Conservation (phyloP, 2,888 invertebrate species). For the Tachina lurida region DNA sequence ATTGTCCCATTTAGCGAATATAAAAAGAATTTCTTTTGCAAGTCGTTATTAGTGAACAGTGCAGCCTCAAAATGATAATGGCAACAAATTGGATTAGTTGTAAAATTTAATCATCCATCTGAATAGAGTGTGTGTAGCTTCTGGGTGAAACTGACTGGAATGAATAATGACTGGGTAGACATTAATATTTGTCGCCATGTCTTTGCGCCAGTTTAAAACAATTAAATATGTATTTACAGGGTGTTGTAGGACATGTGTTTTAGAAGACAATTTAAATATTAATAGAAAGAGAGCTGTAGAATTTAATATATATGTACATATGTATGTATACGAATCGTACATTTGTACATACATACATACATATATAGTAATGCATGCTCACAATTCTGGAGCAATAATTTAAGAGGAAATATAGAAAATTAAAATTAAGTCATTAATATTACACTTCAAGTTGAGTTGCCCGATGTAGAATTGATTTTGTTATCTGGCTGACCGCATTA, state of each 20-base stretch:
- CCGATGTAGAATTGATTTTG: too few species aligned
- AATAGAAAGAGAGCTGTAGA: neutral
- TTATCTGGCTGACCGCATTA: too few species aligned
- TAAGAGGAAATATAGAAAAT: too few species aligned
- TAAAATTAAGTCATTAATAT: too few species aligned
- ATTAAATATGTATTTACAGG: neutral
- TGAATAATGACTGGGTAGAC: slow-evolving; percentile 33
- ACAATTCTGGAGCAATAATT: neutral
- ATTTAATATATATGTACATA: neutral
- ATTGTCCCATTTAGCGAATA: slow-evolving; percentile 55
- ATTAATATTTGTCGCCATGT: slow-evolving; percentile 16
- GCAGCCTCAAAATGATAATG: slow-evolving; percentile 24
- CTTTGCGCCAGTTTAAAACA: neutral
- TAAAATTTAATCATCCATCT: slow-evolving; percentile 55
- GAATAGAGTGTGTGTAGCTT: slow-evolving; percentile 2
- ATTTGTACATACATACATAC: neutral
- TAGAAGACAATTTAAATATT: neutral
- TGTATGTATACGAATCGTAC: neutral
- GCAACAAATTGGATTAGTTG: slow-evolving; percentile 61
- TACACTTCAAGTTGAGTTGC: too few species aligned
- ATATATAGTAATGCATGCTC: neutral
- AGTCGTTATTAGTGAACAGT: slow-evolving; percentile 23
- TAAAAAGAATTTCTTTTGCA: neutral
- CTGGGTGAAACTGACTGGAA: neutral
- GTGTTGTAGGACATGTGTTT: neutral